Evolutionary conservation across 2,797 vertebrate species (phyloP), one percentile per base, ranked within the genome.

Genomic region (Sebastes hubbsi): DNA sequence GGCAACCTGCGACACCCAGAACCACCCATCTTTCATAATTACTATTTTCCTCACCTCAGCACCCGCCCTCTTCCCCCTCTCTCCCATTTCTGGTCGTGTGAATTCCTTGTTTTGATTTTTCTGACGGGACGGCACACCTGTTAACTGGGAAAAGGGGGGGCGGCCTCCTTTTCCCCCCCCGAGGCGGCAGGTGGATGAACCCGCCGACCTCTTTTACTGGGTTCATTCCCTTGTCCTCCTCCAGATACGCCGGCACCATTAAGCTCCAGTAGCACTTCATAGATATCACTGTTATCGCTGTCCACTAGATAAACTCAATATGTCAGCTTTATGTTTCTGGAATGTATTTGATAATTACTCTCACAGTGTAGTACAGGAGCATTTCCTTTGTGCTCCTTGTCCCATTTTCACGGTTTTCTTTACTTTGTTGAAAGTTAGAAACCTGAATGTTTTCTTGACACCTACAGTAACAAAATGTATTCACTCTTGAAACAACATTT

Each of bases 171-270:
- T 80, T 80, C 63, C 3, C 56, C 56, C 82, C 90, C 84, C 79
- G 77, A 75, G 92, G 89, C 89, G 88, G 89, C 95, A 95, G 91
- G 93, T 95, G 93, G 82, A 88, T 82, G 84, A 95, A 95, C 94
- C 71, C 12, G 30, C 38, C 79, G 83, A 94, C 89, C 92, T 75
- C 62, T 36, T 13, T 72, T 38, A 6, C 49, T 70, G 10, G 27
- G 60, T 71, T 80, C 79, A 84, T 87, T 78, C 74, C 71, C 75
- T 58, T 34, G 29, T 71, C 29, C 72, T 78, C 72, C 52, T 75
- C 56, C 72, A 62, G 55, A 52, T 58, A 6, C 29, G 25, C 22
- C 16, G 55, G 64, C 74, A 42, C 29, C 2, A 6, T 59, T 22
- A 61, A 59, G 4, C 59, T 55, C 36, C 38, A 42, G 22, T 22